Evolutionary conservation across 2,888 invertebrate genomes (phyloP).

Genomic region (Anagyrus pseudococci): DNA sequence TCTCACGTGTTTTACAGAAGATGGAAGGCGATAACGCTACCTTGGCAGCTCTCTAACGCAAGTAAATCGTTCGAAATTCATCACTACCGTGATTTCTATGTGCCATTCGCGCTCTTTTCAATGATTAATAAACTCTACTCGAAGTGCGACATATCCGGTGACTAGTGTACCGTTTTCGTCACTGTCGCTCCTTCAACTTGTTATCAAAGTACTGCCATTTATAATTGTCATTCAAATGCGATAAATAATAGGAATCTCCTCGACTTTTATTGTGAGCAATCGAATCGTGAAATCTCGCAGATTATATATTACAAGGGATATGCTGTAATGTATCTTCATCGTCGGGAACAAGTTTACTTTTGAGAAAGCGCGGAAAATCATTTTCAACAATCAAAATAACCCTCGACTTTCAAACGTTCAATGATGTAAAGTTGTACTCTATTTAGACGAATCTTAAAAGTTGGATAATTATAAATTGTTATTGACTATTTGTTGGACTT

Average conservation of each 20-base stretch:
- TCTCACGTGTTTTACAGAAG: constrained; percentile 60
- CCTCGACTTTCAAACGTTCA: too few relatives aligned
- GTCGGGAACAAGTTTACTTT: constrained; percentile 28
- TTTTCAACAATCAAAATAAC: too few relatives aligned
- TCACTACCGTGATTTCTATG: constrained; percentile 19
- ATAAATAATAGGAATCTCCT: constrained; percentile 14
- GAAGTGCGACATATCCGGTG: too few relatives aligned
- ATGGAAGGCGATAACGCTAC: constrained; percentile 60
- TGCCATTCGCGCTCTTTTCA: constrained; percentile 19
- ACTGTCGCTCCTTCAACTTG: constrained; percentile 26
- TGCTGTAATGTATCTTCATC: constrained; percentile 22
- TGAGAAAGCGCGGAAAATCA: background rate
- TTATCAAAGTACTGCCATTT: constrained; percentile 37
- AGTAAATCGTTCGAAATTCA: constrained; percentile 53
- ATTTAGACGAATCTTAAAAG: too few relatives aligned
- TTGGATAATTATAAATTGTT: too few relatives aligned
- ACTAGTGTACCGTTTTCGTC: constrained; percentile 25
- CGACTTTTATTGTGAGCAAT: constrained; percentile 26
- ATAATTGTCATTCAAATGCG: constrained; percentile 15
- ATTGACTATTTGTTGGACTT: background rate
- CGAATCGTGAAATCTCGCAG: constrained; percentile 15
- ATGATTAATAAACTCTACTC: too few relatives aligned
- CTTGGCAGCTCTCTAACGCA: constrained; percentile 61
- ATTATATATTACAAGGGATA: background rate
- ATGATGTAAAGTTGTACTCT: too few relatives aligned